Evolutionary conservation across 2,113 vertebrate species (phyloP).

Genomic region (Azemiops feae): DNA sequence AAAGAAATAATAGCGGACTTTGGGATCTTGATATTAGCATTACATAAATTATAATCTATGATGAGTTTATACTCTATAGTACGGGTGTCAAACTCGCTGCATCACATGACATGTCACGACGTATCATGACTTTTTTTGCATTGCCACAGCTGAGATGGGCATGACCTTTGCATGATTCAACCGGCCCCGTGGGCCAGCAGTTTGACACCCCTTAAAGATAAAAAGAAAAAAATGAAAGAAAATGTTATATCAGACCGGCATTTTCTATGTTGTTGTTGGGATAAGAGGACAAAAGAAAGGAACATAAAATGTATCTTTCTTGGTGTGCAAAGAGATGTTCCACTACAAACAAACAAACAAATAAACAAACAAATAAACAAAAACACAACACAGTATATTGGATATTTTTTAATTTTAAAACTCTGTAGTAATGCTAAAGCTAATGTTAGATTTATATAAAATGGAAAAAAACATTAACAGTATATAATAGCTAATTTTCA

Average conservation of each 20-base stretch:
- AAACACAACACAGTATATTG: not conserved
- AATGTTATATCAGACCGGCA: not conserved
- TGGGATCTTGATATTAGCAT: not conserved
- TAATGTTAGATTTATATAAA: constrained; percentile 26
- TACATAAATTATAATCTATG: not conserved
- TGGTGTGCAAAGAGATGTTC: not conserved
- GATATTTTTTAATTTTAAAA: constrained; percentile 48
- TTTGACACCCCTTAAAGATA: not conserved
- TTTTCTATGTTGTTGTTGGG: constrained; percentile 5
- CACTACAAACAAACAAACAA: not conserved
- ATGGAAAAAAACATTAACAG: constrained; percentile 30
- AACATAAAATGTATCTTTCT: not conserved
- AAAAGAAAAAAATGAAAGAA: not conserved
- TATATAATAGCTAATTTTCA: constrained; percentile 35
- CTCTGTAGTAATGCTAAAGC: constrained; percentile 31
- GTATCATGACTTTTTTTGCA: too few species aligned
- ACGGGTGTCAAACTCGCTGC: too few species aligned
- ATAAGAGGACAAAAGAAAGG: not conserved
- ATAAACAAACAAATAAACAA: not conserved
- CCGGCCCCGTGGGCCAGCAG: too few species aligned
- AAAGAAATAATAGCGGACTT: not conserved
- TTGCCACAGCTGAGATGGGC: too few species aligned
- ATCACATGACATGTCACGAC: too few species aligned
- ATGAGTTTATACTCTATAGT: not conserved
- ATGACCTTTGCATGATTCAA: too few species aligned